Percentiles rank a stretch among this genome's conserved stretches.
phyloP scores from a whole-genome alignment of 2,113 vertebrate genomes.

The Salvelinus alpinus region DNA sequence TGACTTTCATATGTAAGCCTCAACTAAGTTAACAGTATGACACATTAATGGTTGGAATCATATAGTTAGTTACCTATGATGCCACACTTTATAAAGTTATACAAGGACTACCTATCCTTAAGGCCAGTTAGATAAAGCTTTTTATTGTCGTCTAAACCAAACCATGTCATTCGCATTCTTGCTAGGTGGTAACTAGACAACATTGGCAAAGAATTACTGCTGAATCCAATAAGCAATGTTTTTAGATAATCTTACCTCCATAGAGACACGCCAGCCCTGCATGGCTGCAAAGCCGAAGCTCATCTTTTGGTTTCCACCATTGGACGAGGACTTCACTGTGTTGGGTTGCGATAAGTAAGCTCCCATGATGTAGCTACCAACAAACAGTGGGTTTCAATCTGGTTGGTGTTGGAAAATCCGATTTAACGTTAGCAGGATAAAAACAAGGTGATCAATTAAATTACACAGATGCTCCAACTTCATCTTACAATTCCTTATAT shows the following conservation, averaged over 20 bases:
- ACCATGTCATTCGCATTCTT: background rate
- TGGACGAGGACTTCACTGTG: slow-evolving; percentile 87
- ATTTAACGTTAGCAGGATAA: background rate
- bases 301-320: slow-evolving; percentile 82
- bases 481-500: too few relatives aligned
- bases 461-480: too few relatives aligned
- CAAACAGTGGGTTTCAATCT: slow-evolving; percentile 52
- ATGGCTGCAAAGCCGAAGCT: slow-evolving; percentile 94
- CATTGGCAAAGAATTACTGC: too few relatives aligned
- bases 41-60: too few relatives aligned
- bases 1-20: too few relatives aligned
- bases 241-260: slow-evolving; percentile 84
- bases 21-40: too few relatives aligned
- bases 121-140: too few relatives aligned
- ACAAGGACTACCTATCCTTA: too few relatives aligned
- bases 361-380: slow-evolving; percentile 78
- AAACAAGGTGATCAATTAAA: too few relatives aligned
- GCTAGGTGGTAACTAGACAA: background rate
- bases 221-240: fast-evolving
- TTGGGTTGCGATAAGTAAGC: slow-evolving; percentile 96
- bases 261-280: slow-evolving; percentile 98
- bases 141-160: background rate
- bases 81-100: too few relatives aligned
- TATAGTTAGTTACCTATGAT: too few relatives aligned
- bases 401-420: background rate